Evolutionary conservation across 1,140 invertebrate species (phyloP), one percentile per base, ranked within the genome.

Genomic region (Drosophila equinoxialis): DNA sequence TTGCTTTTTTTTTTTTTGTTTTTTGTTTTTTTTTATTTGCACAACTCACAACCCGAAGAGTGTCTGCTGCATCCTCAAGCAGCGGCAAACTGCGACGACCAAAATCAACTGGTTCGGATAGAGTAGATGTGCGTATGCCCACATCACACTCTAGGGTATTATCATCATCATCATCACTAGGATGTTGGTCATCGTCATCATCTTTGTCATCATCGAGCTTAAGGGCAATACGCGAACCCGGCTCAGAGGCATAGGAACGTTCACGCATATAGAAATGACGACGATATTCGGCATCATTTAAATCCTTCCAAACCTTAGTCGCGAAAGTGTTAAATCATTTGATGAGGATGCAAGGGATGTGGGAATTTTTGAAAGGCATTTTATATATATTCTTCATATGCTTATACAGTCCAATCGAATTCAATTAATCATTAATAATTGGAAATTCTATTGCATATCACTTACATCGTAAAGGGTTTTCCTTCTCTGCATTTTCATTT

Each of bases 41-140:
- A 75, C 71, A 71, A 83, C 83, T 89, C 84, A 89, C 84, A 87
- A 89, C 84, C 61, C 61, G 42, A 5, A 51, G 45, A 23, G 17
- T 2, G 5, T 51, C 45, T 6, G 42, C 42, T 68, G 60, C 59
- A 54, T 62, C 62, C 37, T 89, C 84, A 62, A 89, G 83, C 76
- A 89, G 73, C 72, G 76, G 69, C 54, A 80, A 80, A 57, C 84
- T 87, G 65, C 84, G 81, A 41, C 84, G 74, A 13, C 81, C 92
- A 60, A 90, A 93, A 17, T 93, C 93, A n/a, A 93, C 90, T 7
- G 93, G 77, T 42, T 93, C 93, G 13, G 93, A 93, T 2, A 86
- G 76, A 7, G 91, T 92, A 35, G 90, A 91, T 30, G 81, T 91
- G 37, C 90, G 81, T 30, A 86, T 42, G 63, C 77, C 77, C 55